Evolutionary conservation across 2,113 vertebrate genomes (phyloP).

Genomic region (Sphaerodactylus townsendi): DNA sequence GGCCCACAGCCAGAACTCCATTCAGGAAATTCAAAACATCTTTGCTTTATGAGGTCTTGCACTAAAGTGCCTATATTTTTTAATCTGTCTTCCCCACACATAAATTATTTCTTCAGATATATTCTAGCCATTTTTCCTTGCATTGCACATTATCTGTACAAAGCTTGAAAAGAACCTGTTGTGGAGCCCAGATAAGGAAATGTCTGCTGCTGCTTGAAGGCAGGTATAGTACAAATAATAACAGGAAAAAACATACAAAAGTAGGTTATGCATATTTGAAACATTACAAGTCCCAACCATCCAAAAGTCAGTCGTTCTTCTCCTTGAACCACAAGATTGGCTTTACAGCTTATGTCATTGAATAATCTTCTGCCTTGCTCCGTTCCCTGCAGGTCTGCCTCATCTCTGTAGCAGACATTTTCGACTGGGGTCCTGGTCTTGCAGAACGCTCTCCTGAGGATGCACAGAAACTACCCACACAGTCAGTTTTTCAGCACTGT

Average conservation of each 20-base stretch:
- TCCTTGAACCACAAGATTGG: not conserved
- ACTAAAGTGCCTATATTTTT: not conserved
- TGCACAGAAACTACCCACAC: too few species aligned
- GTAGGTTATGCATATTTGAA: not conserved
- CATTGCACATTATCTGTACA: not conserved
- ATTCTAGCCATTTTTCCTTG: not conserved
- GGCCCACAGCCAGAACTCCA: not conserved
- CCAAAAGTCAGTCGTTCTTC: not conserved
- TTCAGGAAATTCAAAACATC: constrained; percentile 15
- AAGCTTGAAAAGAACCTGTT: not conserved
- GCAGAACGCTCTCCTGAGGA: too few species aligned
- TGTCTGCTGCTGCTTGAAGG: not conserved
- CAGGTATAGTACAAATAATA: not conserved
- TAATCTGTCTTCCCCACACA: constrained; percentile 3
- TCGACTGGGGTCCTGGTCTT: too few species aligned
- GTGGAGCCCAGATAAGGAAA: not conserved
- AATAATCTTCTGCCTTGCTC: not conserved
- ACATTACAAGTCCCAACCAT: not conserved
- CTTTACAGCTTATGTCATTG: not conserved
- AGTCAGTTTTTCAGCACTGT: too few species aligned
- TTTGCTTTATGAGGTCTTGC: not conserved
- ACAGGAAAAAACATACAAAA: not conserved
- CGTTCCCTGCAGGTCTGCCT: too few species aligned
- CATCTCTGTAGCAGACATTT: too few species aligned
- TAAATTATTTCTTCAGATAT: constrained; percentile 19